Conservation (phyloP, 2,113 vertebrate genomes). For the Vidua chalybeata region DNA sequence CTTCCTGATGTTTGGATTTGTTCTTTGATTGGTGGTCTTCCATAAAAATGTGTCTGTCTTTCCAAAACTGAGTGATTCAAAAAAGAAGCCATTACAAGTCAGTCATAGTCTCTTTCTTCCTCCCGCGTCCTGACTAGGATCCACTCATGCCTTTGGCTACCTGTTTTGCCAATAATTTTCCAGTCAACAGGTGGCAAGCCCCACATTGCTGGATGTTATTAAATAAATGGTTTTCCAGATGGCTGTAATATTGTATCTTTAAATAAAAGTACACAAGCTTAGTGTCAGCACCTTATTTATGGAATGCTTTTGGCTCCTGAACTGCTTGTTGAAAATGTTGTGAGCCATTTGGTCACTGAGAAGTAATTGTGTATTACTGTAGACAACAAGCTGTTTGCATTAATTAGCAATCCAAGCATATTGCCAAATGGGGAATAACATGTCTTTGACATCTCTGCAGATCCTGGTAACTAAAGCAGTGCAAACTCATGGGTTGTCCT, state of each 20-base stretch:
- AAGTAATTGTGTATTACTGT: constrained; percentile 65
- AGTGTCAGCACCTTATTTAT: constrained; percentile 64
- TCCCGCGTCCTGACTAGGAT: not conserved
- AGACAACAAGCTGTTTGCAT: constrained; percentile 74
- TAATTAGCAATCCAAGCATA: constrained; percentile 72
- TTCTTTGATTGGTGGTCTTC: not conserved
- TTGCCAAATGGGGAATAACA: constrained; percentile 64
- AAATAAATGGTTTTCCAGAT: constrained; percentile 44
- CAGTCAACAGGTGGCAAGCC: not conserved
- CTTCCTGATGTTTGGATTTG: not conserved
- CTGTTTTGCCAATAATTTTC: not conserved
- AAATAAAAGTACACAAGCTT: constrained; percentile 52
- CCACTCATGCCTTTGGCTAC: not conserved
- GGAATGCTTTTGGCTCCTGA: constrained; percentile 58
- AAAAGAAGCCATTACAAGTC: not conserved
- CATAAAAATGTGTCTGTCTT: not conserved
- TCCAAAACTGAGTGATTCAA: not conserved
- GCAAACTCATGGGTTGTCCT: constrained; percentile 21
- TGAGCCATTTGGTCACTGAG: constrained; percentile 69
- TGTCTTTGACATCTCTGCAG: constrained; percentile 65
- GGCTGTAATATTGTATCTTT: constrained; percentile 45
- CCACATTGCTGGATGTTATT: not conserved
- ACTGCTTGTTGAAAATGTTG: constrained; percentile 61
- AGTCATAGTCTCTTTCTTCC: not conserved
- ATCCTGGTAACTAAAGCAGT: constrained; percentile 51